phyloP scores from a whole-genome alignment of 1,140 invertebrate species.

The Macrocentrus cingulum region DNA sequence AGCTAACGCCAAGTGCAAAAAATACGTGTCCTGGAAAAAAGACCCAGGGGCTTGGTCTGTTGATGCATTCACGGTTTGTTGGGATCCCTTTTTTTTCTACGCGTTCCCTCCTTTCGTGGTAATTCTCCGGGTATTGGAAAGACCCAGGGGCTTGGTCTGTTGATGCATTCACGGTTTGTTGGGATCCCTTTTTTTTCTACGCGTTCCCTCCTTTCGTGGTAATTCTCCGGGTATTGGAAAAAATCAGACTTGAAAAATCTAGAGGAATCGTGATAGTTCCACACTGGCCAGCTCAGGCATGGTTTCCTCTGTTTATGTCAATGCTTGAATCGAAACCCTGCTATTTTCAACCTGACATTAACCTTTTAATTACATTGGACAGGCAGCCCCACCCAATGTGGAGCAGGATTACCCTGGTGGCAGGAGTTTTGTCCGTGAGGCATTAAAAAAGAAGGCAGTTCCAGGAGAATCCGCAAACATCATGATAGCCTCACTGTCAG shows the following conservation, averaged over 20 bases:
- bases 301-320: slow-evolving; percentile 18
- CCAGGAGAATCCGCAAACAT: slow-evolving; percentile 14
- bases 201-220: slow-evolving; percentile 37
- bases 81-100: slow-evolving; percentile 23
- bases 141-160: slow-evolving; percentile 33
- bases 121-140: slow-evolving; percentile 30
- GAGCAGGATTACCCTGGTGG: slow-evolving; percentile 23
- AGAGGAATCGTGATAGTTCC: slow-evolving; percentile 24
- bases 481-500: slow-evolving; percentile 17
- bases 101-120: slow-evolving; percentile 26
- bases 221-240: slow-evolving; percentile 30
- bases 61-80: slow-evolving; percentile 26
- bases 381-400: slow-evolving; percentile 26
- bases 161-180: slow-evolving; percentile 39
- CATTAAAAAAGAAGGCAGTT: slow-evolving; percentile 9
- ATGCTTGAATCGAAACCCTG: slow-evolving; percentile 13
- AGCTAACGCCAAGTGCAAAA: slow-evolving; percentile 34
- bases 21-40: slow-evolving; percentile 34
- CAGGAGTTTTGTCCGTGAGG: slow-evolving; percentile 26
- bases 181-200: slow-evolving; percentile 29
- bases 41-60: slow-evolving; percentile 30
- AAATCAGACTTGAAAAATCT: slow-evolving; percentile 26
- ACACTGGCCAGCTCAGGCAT: slow-evolving; percentile 25
- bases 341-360: slow-evolving; percentile 20
- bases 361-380: slow-evolving; percentile 17